Conservation (phyloP, 1,140 invertebrate species). For the Bombyx mori region DNA sequence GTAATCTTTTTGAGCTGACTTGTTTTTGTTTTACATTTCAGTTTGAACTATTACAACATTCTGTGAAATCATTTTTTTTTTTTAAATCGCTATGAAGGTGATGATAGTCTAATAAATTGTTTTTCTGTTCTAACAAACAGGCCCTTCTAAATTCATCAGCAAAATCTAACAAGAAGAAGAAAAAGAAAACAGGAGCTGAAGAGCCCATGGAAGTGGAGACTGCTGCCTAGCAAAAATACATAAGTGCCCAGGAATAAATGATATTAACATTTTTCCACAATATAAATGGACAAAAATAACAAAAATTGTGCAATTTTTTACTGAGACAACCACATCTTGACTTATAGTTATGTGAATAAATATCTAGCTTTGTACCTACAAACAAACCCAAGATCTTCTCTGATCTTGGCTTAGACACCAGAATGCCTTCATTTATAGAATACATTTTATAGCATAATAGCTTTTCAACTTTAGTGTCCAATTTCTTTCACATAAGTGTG, state of each 20-base stretch:
- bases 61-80: neutral
- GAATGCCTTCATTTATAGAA: too few relatives aligned
- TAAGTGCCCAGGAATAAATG: constrained; percentile 11
- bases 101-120: constrained; percentile 5
- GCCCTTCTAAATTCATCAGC: constrained; percentile 83
- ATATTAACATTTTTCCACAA: constrained; percentile 6
- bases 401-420: too few relatives aligned
- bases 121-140: constrained; percentile 70
- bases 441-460: too few relatives aligned
- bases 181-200: constrained; percentile 79
- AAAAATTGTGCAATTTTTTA: constrained; percentile 4
- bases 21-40: constrained; percentile 37
- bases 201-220: constrained; percentile 77
- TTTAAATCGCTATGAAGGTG: constrained; percentile 4
- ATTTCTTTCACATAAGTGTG: too few relatives aligned
- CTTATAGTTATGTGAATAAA: neutral
- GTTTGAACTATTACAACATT: constrained; percentile 59
- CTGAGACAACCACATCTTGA: neutral
- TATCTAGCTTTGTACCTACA: neutral
- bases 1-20: constrained; percentile 59
- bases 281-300: neutral
- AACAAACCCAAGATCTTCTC: too few relatives aligned
- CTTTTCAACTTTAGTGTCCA: too few relatives aligned
- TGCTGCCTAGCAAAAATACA: constrained; percentile 68
- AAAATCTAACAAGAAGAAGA: constrained; percentile 91